phyloP scores from a whole-genome alignment of 1,140 invertebrate species.

The Drosophila mayri region DNA sequence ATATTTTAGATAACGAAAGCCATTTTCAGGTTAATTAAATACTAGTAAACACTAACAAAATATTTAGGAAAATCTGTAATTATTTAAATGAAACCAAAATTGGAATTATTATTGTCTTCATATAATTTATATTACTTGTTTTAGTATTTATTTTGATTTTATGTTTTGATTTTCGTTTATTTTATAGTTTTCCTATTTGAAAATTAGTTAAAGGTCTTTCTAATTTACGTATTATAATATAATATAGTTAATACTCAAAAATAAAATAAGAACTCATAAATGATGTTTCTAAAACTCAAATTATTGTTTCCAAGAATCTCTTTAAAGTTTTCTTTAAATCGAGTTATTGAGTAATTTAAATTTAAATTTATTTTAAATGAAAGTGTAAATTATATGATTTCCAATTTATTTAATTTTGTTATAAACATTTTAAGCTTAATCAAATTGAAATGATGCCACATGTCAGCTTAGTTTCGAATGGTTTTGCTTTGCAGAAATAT shows the following conservation, averaged over 20 bases:
- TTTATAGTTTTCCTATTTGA: no score
- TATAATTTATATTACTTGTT: no score
- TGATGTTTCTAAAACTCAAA: no score
- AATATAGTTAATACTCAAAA: no score
- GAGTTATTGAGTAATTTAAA: neutral
- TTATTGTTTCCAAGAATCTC: no score
- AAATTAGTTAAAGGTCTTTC: no score
- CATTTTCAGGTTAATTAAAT: no score
- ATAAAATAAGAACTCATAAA: no score
- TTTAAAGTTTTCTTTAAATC: no score
- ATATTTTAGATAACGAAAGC: neutral
- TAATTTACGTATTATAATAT: no score
- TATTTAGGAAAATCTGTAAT: neutral
- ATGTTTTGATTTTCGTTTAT: neutral
- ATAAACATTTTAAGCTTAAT: constrained; percentile 5
- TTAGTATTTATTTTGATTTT: neutral
- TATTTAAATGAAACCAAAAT: neutral
- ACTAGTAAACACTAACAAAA: neutral
- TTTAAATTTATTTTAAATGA: neutral
- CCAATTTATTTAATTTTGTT: constrained; percentile 5
- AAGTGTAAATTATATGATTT: neutral
- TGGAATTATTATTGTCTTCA: no score
- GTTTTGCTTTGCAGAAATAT: neutral
- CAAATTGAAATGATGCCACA: neutral
- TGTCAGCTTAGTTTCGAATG: neutral